These are phyloP conservation scores for Pavo muticus DNA, from an alignment of 2,113 vertebrate genomes.

Conservation along the genomic window DNA sequence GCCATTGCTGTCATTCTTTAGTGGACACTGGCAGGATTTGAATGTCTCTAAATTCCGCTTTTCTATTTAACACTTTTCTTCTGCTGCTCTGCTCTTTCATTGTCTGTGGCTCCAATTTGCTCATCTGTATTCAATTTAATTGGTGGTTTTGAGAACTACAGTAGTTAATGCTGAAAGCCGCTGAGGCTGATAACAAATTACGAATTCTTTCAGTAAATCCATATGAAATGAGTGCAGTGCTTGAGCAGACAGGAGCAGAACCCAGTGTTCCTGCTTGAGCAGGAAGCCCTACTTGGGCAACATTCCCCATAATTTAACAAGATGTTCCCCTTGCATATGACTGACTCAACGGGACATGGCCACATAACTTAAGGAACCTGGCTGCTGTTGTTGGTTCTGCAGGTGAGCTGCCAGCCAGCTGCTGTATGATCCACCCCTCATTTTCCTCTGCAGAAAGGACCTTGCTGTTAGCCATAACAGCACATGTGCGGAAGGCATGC, in stretches of 20 bases:
- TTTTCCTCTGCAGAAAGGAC: not conserved
- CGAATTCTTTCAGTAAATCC: not conserved
- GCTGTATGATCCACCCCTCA: fast-evolving
- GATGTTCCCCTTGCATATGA: not conserved
- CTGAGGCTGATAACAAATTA: fast-evolving
- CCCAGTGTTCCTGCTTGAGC: not conserved
- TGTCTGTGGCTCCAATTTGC: not conserved
- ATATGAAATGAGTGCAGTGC: not conserved
- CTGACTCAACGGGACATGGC: not conserved
- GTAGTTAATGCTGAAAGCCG: not conserved
- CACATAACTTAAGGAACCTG: not conserved
- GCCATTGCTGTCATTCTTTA: not conserved
- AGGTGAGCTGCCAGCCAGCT: not conserved
- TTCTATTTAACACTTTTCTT: not conserved
- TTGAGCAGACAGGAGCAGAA: not conserved
- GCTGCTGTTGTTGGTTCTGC: not conserved
- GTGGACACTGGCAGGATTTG: not conserved
- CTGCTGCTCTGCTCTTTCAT: not conserved
- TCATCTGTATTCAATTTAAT: constrained; percentile 8
- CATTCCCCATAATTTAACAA: fast-evolving
- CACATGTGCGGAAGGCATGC: not conserved
- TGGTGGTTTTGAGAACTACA: not conserved
- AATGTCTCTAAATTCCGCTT: not conserved
- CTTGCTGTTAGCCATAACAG: fast-evolving
- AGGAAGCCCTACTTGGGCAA: not conserved